A percentile compares a stretch with the other conserved stretches of the same genome.
Conservation (phyloP, 1,140 invertebrate genomes). For the Hylaeus volcanicus region DNA sequence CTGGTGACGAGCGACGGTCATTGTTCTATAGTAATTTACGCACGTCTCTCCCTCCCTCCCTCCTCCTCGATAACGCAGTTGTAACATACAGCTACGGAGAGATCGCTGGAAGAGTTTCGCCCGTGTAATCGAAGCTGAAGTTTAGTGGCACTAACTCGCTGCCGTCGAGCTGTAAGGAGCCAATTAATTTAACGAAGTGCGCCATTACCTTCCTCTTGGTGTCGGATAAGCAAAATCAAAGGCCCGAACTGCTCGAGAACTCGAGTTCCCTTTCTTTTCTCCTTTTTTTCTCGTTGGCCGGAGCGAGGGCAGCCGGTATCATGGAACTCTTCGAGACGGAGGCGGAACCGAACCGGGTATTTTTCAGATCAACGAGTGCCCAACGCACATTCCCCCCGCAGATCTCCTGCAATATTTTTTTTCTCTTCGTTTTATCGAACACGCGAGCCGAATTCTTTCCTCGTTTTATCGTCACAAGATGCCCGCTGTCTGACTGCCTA, state of each 20-base stretch:
- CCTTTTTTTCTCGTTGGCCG: background rate
- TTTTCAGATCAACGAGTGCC: conserved; percentile 44
- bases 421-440: conserved; percentile 13
- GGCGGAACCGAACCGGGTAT: conserved; percentile 46
- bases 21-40: conserved; percentile 21
- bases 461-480: conserved; percentile 35
- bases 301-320: conserved; percentile 31
- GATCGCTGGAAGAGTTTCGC: conserved; percentile 42
- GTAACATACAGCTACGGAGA: conserved; percentile 11
- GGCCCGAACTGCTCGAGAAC: conserved; percentile 55
- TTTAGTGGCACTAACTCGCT: conserved; percentile 64
- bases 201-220: conserved; percentile 62
- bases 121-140: conserved; percentile 61
- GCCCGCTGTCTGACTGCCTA: conserved; percentile 17
- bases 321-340: conserved; percentile 30
- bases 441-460: conserved; percentile 30
- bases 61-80: conserved; percentile 14
- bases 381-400: conserved; percentile 42
- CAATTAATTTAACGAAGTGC: conserved; percentile 71
- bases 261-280: conserved; percentile 11
- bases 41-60: background rate
- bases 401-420: background rate
- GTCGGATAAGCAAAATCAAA: conserved; percentile 66
- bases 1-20: background rate
- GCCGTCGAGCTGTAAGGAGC: conserved; percentile 58